These are phyloP conservation scores for Nettapus auritus DNA, from an alignment of 2,113 vertebrate species.

Conservation along the genomic window DNA sequence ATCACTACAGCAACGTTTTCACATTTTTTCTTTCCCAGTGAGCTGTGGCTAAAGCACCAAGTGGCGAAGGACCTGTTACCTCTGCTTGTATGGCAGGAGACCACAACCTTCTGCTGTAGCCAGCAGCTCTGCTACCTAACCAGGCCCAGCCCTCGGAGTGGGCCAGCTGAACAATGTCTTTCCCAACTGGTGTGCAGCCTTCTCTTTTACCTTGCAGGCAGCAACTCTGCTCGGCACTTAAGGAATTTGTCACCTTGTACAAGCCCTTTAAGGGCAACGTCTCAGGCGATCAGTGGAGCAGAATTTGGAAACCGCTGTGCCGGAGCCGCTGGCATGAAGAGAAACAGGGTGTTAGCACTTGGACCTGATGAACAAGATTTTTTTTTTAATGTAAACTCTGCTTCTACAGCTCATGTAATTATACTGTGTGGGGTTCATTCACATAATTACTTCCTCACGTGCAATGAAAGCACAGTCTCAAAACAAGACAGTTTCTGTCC, in stretches of 20 bases:
- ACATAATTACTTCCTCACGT: not conserved
- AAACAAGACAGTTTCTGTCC: not conserved
- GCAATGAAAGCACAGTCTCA: not conserved
- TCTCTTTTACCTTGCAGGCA: not conserved
- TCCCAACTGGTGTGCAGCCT: not conserved
- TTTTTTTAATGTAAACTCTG: not conserved
- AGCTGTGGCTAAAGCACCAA: not conserved
- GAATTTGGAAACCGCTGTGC: not conserved
- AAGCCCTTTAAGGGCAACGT: not conserved
- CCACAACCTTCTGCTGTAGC: not conserved
- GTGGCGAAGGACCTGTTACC: not conserved
- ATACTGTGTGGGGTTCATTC: not conserved
- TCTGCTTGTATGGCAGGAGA: not conserved
- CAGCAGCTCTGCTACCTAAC: not conserved
- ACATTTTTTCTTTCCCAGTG: not conserved
- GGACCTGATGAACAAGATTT: not conserved
- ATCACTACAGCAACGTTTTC: not conserved
- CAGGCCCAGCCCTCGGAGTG: not conserved
- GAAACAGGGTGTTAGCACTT: not conserved
- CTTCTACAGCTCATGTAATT: slow-evolving; percentile 10
- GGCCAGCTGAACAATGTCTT: not conserved
- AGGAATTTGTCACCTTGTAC: not conserved
- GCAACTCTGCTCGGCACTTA: not conserved
- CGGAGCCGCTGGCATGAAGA: not conserved
- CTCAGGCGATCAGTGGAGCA: not conserved